A percentile compares a stretch with the other conserved stretches of the same genome.
These are phyloP conservation scores for Stomatorhinus ivindoensis DNA, from an alignment of 2,113 vertebrate genomes.

Conservation along the genomic window DNA sequence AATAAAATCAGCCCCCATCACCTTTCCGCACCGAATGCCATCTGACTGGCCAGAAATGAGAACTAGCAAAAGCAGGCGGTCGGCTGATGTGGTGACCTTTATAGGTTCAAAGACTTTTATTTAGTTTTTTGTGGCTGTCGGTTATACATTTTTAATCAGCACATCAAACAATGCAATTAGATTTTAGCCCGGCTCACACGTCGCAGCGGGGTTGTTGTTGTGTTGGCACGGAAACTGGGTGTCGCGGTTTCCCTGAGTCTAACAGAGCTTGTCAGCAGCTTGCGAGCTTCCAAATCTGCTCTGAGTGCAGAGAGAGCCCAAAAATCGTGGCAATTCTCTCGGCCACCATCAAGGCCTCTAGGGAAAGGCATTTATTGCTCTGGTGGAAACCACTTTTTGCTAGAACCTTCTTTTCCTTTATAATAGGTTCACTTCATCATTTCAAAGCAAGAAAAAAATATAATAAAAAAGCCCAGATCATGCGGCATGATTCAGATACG, in stretches of 20 bases:
- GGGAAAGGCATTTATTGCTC: background rate
- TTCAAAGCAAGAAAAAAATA: background rate
- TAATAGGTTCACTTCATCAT: background rate
- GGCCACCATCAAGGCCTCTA: background rate
- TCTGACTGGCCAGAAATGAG: conserved; percentile 7
- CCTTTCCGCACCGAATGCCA: background rate
- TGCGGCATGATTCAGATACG: background rate
- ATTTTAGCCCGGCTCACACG: conserved; percentile 30
- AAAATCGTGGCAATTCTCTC: background rate
- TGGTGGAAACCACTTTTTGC: background rate
- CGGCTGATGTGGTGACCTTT: conserved; percentile 18
- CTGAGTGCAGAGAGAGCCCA: background rate
- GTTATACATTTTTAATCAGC: conserved; percentile 39
- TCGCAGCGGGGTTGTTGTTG: conserved; percentile 24
- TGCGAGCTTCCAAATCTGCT: background rate
- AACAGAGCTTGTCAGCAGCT: background rate
- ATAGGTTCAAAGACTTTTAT: conserved; percentile 20
- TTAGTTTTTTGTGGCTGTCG: conserved; percentile 8
- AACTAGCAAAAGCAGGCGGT: background rate
- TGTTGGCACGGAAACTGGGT: conserved; percentile 23
- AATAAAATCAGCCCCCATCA: conserved; percentile 17
- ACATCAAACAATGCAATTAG: conserved; percentile 40
- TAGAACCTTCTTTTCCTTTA: background rate
- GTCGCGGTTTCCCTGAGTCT: background rate
- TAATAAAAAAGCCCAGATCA: background rate